Base-by-base conservation (phyloP, 2,797 vertebrate genomes). In the Pygocentrus nattereri region DNA sequence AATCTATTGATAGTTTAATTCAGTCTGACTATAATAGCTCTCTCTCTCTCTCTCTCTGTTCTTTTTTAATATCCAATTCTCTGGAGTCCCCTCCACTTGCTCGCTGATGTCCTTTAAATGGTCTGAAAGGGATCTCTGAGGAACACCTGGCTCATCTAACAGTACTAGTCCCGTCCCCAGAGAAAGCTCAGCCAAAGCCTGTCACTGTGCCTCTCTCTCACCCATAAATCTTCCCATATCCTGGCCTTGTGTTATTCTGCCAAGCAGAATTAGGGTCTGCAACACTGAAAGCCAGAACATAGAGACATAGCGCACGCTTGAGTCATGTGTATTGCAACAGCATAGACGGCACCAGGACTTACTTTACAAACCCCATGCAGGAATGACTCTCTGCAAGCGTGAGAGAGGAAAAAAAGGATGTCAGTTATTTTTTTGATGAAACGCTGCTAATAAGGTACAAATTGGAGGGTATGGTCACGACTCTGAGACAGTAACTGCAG, bases 201-300 rank as follows among this genome's bases (percentile, higher is more conserved):
- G 79, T 86, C 79, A 81, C 75, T 62, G 82, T 67, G 58, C 27
- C 21, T 70, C 74, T 77, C 38, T 64, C 71, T 70, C 54, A 25
- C 65, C 80, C 81, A 82, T 78, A 82, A 72, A 85, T 87, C 81
- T 81, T 81, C 76, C 74, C 81, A 79, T 56, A 64, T 64, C 74
- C 80, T 54, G 56, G 77, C 56, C 80, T 81, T 85, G 82, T 77
- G 80, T 74, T 87, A 71, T 54, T 64, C 74, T 78, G 77, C 59
- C 50, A 78, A 75, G 59, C 25, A 6, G 74, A 79, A 87, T 84
- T 77, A 81, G 41, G 68, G 27, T 19, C 67, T 70, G 10, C 21
- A 69, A 80, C 71, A 72, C 67, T 41, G 76, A 79, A 81, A 41
- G 47, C 65, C 61, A 82, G 68, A 82, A 76, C 73, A 78, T 38